These are phyloP conservation scores for Phyto melanocephala DNA, from an alignment of 2,888 invertebrate genomes.

Conservation along the genomic window DNA sequence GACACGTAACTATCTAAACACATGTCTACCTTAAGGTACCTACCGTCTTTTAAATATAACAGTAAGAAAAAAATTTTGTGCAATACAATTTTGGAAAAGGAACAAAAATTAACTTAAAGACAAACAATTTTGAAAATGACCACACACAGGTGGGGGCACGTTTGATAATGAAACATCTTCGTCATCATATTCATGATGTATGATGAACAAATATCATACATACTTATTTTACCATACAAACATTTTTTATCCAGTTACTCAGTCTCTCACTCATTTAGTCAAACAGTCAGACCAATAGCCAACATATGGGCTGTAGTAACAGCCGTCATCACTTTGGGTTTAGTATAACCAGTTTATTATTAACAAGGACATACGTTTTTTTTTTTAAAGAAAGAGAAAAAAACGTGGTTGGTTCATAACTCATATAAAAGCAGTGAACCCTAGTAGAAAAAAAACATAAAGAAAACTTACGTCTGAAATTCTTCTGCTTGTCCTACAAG, in stretches of 20 bases:
- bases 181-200: constrained; percentile 10
- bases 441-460: neutral
- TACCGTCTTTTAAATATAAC: constrained; percentile 47
- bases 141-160: constrained; percentile 63
- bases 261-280: constrained; percentile 9
- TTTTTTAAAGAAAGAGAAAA: constrained; percentile 21
- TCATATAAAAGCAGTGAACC: neutral
- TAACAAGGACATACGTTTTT: constrained; percentile 59
- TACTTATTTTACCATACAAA: neutral
- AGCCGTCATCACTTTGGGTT: constrained; percentile 62
- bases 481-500: constrained; percentile 19
- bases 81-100: too few species aligned
- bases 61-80: constrained; percentile 41
- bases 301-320: constrained; percentile 60
- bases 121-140: constrained; percentile 54
- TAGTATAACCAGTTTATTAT: constrained; percentile 64
- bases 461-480: constrained; percentile 42
- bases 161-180: constrained; percentile 33
- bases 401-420: constrained; percentile 22
- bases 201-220: constrained; percentile 9
- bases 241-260: neutral
- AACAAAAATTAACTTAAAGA: constrained; percentile 1
- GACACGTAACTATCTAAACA: constrained; percentile 21
- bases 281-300: neutral
- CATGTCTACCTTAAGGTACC: constrained; percentile 47